These are phyloP conservation scores for Morpho achilles DNA, from an alignment of 2,888 invertebrate species.

Conservation along the genomic window DNA sequence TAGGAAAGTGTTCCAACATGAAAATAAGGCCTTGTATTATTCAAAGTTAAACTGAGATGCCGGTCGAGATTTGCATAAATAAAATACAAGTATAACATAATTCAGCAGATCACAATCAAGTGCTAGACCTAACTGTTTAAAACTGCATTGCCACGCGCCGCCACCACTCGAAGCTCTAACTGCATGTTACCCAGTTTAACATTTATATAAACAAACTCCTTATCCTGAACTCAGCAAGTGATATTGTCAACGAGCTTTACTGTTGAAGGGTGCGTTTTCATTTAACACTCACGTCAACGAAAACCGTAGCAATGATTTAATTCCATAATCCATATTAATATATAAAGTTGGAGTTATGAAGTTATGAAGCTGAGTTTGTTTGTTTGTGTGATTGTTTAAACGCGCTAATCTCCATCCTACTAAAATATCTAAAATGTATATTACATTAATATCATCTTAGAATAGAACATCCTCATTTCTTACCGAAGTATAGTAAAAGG, in stretches of 20 bases:
- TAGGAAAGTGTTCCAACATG: no score
- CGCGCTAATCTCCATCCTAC: no score
- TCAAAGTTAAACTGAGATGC: background rate
- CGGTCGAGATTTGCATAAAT: background rate
- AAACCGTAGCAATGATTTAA: no score
- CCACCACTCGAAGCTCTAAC: background rate
- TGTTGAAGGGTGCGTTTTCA: constrained; percentile 7
- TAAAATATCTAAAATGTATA: no score
- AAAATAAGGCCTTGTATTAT: no score
- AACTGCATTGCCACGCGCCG: background rate
- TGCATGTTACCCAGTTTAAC: constrained; percentile 19
- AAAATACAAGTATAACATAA: constrained; percentile 1
- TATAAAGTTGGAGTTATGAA: no score
- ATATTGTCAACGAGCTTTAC: constrained; percentile 28
- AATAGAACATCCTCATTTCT: no score
- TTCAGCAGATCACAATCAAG: constrained; percentile 2
- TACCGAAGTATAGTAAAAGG: no score
- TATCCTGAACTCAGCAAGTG: constrained; percentile 32
- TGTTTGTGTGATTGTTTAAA: no score
- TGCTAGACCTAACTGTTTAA: constrained; percentile 4
- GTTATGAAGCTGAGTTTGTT: no score
- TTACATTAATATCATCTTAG: no score
- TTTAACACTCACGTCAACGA: background rate
- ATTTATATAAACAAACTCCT: constrained; percentile 22
- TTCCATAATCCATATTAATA: no score